Base-by-base conservation (phyloP, 2,888 invertebrate genomes). In the Busseola fusca region DNA sequence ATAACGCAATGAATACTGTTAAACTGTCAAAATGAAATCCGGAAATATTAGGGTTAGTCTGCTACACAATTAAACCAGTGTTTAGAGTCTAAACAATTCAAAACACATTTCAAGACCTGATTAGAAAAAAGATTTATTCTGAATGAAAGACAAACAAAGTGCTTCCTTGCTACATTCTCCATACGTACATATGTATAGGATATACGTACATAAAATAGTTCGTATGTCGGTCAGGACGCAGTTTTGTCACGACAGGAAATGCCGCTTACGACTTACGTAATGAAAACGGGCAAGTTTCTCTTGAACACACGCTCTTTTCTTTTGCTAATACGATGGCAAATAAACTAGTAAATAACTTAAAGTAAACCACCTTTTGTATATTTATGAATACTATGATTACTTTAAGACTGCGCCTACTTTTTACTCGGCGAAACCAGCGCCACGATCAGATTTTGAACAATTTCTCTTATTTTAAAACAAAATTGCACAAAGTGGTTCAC, bases 231-330 rank as follows among this genome's bases (percentile, higher is more conserved):
- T 73, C 71, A 74, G 69, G 72, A 82, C 82, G 72, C 25, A 69
- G 75, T 72, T 69, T 76, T 76, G 80, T 78, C 85, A 78, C 83
- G 83, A 74, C 80, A 83, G 85, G 85, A 84, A 83, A 83, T 74
- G 70, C 77, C 74, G 62, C 59, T 60, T 67, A 63, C 75, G 70
- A 68, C 70, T 60, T 66, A 83, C 70, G 68, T 75, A 83, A 77
- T 73, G 70, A 73, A 74, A 73, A 69, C 58, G 59, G 21, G 7
- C 25, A 69, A 69, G 52, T 73, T 69, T 68, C 71, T 78, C 48
- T 52, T 50, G n/a, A 42, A 30, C 6, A 58, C 30, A 57, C 60
- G 30, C 52, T 67, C 34, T 34, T 60, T 70, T 54, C 16, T 45
- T 76, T 45, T 25, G 45, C 34, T 52, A 25, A 80, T 66, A 54